Evolutionary conservation across 1,140 invertebrate species (phyloP).

Genomic region (Conus ventricosus): DNA sequence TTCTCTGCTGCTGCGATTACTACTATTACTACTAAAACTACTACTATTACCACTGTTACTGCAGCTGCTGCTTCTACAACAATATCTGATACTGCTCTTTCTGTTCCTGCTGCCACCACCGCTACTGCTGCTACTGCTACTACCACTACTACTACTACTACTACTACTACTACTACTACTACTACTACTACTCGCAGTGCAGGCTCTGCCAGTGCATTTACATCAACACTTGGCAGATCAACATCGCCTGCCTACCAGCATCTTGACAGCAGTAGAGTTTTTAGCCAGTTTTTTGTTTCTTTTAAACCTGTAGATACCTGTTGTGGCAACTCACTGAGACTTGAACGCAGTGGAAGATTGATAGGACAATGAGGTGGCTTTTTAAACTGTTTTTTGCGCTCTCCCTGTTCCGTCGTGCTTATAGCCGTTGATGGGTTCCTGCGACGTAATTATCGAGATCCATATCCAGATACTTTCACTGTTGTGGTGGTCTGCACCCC

Average conservation of each 20-base stretch:
- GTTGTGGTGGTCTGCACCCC: no score
- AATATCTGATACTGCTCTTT: background rate
- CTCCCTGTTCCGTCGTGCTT: no score
- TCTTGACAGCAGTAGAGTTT: background rate
- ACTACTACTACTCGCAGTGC: background rate
- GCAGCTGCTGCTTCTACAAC: background rate
- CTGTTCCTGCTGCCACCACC: background rate
- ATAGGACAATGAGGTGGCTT: no score
- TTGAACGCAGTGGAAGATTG: no score
- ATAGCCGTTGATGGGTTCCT: no score
- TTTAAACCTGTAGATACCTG: no score
- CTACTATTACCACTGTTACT: constrained; percentile 5
- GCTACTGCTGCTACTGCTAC: background rate
- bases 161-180: constrained; percentile 6
- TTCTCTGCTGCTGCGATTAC: no score
- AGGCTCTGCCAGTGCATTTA: background rate
- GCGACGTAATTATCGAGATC: no score
- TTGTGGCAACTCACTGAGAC: no score
- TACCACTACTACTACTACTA: constrained; percentile 14
- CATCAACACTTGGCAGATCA: background rate
- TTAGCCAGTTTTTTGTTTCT: background rate
- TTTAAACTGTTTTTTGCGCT: no score
- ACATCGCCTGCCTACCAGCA: background rate
- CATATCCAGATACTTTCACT: no score
- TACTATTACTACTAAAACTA: background rate